phyloP scores from a whole-genome alignment of 23 tunicate species.

The Trididemnum nubilum region DNA sequence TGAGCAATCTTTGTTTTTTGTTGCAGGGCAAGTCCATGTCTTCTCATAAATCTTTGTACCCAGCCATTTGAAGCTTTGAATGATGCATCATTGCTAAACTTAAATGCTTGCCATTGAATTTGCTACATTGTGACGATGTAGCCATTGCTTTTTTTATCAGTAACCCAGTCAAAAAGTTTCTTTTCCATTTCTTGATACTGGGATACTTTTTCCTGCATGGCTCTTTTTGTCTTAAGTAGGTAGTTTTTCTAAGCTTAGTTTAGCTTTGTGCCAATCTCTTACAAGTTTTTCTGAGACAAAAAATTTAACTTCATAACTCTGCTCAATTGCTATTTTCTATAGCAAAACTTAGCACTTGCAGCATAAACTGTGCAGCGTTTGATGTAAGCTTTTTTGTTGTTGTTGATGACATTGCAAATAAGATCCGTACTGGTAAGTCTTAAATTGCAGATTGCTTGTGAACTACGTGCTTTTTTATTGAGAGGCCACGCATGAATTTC shows the following conservation, averaged over 20 bases:
- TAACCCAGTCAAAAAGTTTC: slow-evolving; percentile 2
- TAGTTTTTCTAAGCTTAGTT: not conserved
- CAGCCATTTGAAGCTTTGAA: slow-evolving; percentile 18
- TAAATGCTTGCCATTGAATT: not conserved
- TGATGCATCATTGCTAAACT: not conserved
- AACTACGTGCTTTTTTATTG: too few relatives aligned
- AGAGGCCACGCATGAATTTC: too few relatives aligned
- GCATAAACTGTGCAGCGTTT: not conserved
- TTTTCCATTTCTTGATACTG: slow-evolving; percentile 13
- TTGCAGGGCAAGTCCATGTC: not conserved
- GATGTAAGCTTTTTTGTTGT: not conserved
- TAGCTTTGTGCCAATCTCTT: slow-evolving; percentile 26
- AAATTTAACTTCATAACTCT: slow-evolving; percentile 11
- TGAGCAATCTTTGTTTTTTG: slow-evolving; percentile 26
- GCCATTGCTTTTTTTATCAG: not conserved
- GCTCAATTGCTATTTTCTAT: slow-evolving; percentile 14
- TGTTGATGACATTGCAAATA: too few relatives aligned
- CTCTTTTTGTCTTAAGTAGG: not conserved
- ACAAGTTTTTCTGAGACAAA: slow-evolving; percentile 15
- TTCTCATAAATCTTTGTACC: slow-evolving; percentile 16
- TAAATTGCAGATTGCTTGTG: too few relatives aligned
- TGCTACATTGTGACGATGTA: not conserved
- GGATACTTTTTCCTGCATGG: not conserved
- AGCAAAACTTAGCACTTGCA: slow-evolving; percentile 14
- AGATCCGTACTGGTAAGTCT: too few relatives aligned